These are phyloP conservation scores for Dolomedes plantarius DNA, from an alignment of 2,888 invertebrate genomes.

Conservation along the genomic window DNA sequence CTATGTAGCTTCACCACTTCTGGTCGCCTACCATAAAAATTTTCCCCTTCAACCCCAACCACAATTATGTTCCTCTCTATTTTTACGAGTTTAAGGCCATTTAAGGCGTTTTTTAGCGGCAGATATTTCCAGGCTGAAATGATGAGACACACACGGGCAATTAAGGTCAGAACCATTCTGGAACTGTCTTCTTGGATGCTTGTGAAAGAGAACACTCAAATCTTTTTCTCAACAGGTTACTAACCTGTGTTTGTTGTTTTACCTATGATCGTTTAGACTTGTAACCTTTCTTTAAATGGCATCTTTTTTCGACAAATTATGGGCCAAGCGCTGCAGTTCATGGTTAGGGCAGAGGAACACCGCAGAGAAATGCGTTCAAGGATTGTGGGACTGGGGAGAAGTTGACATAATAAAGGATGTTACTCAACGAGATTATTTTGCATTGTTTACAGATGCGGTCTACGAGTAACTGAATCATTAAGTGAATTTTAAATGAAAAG, in stretches of 20 bases:
- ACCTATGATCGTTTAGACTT: not conserved
- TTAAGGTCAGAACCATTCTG: constrained; percentile 13
- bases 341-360: constrained; percentile 4
- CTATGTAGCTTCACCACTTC: too few species aligned
- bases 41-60: not conserved
- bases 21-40: not conserved
- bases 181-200: constrained; percentile 1
- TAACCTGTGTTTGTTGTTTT: not conserved
- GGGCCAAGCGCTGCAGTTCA: not conserved
- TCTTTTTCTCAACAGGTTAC: not conserved
- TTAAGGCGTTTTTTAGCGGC: not conserved
- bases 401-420: not conserved
- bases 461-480: too few species aligned
- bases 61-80: not conserved
- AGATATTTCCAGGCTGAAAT: not conserved
- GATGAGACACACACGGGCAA: constrained; percentile 10
- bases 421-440: not conserved
- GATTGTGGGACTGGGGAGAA: not conserved
- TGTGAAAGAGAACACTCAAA: not conserved
- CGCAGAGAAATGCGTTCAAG: constrained; percentile 5
- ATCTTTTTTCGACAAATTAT: not conserved
- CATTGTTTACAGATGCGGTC: too few species aligned
- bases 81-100: not conserved
- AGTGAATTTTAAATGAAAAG: too few species aligned
- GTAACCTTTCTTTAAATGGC: not conserved